Percentiles rank a stretch among this genome's conserved stretches.
These are phyloP conservation scores for Anthopleura sola DNA, from an alignment of 64 coral and sea anemone species.

Conservation along the genomic window DNA sequence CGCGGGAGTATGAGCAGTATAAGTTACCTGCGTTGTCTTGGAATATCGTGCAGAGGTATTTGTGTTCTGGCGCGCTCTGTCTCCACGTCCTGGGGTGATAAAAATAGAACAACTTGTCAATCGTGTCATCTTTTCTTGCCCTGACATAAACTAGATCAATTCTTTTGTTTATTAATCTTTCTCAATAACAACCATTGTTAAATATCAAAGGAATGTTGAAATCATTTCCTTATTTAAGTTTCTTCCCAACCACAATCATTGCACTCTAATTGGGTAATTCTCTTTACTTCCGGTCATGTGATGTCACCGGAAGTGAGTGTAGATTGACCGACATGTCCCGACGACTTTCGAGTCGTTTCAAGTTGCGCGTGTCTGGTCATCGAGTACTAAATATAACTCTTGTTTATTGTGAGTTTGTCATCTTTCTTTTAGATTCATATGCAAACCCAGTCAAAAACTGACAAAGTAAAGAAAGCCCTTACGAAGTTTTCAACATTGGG, in stretches of 20 bases:
- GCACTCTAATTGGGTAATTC: neutral
- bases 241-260: neutral
- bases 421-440: slow-evolving; percentile 3
- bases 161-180: neutral
- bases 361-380: neutral
- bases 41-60: no score
- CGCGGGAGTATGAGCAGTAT: no score
- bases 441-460: slow-evolving; percentile 29
- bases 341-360: neutral
- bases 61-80: neutral
- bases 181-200: neutral
- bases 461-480: slow-evolving; percentile 54
- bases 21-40: no score
- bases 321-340: neutral
- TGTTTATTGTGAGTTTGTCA: neutral
- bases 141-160: neutral
- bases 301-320: neutral
- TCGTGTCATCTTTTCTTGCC: neutral
- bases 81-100: neutral
- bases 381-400: neutral
- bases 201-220: slow-evolving; percentile 2
- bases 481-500: slow-evolving; percentile 44
- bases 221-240: neutral
- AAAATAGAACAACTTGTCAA: neutral
- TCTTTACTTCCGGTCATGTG: neutral